Conservation (phyloP, 2,888 invertebrate species). For the Candidula unifasciata region DNA sequence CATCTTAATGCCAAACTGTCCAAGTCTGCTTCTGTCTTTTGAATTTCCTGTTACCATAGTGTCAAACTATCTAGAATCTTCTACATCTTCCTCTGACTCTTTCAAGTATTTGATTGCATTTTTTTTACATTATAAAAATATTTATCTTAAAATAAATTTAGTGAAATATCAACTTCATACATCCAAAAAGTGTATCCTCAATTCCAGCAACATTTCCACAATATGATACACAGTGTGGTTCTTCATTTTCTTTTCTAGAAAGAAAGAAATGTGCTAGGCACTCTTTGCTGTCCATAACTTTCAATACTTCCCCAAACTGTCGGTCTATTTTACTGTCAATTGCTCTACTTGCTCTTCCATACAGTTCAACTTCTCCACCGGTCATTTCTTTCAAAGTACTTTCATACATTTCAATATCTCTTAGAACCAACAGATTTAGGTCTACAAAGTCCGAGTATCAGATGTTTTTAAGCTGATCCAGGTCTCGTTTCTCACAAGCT, state of each 20-base stretch:
- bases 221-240: neutral
- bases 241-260: too few relatives aligned
- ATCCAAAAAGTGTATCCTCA: neutral
- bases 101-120: too few relatives aligned
- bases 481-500: conserved; percentile 80
- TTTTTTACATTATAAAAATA: too few relatives aligned
- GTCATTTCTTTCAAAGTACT: neutral
- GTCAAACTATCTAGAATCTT: too few relatives aligned
- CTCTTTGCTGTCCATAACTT: too few relatives aligned
- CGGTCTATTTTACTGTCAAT: neutral
- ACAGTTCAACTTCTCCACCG: neutral
- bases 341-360: too few relatives aligned
- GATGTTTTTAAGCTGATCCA: conserved; percentile 61
- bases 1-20: too few relatives aligned
- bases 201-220: neutral
- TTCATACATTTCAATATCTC: neutral
- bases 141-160: neutral
- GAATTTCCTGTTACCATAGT: too few relatives aligned
- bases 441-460: neutral
- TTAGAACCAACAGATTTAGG: too few relatives aligned
- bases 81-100: too few relatives aligned
- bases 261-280: too few relatives aligned
- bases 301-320: neutral
- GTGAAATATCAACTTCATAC: conserved; percentile 32
- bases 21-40: too few relatives aligned